Conservation (phyloP, 2,888 invertebrate genomes). For the Eueremaeus valkanovi region DNA sequence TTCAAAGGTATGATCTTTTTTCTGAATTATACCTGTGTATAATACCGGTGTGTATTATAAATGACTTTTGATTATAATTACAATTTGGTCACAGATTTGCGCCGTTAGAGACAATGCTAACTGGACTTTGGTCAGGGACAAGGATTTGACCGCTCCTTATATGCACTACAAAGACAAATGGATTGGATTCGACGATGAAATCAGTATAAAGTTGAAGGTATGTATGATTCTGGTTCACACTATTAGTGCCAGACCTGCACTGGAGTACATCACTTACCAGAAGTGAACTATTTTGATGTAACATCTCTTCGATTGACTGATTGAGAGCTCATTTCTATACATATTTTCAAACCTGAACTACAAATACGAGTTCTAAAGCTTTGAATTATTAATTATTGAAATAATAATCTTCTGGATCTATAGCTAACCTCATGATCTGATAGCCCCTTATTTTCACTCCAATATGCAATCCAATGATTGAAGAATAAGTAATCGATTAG, state of each 20-base stretch:
- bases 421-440: too few relatives aligned
- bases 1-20: conserved; percentile 35
- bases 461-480: too few relatives aligned
- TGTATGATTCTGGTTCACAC: too few relatives aligned
- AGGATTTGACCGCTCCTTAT: conserved; percentile 42
- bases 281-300: too few relatives aligned
- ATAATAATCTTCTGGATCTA: too few relatives aligned
- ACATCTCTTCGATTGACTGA: too few relatives aligned
- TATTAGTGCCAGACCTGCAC: too few relatives aligned
- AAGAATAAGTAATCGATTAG: too few relatives aligned
- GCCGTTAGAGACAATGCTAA: conserved; percentile 39
- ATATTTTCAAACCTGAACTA: neutral
- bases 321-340: conserved; percentile 5
- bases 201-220: conserved; percentile 42
- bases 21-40: conserved; percentile 3
- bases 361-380: neutral
- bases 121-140: conserved; percentile 43
- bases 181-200: conserved; percentile 45
- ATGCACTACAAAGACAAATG: conserved; percentile 40
- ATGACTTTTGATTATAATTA: neutral
- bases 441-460: too few relatives aligned
- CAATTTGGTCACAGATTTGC: conserved; percentile 36
- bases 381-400: too few relatives aligned
- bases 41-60: too few relatives aligned
- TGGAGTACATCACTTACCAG: too few relatives aligned